Conservation (phyloP, 1,140 invertebrate species). For the Wasmannia auropunctata region DNA sequence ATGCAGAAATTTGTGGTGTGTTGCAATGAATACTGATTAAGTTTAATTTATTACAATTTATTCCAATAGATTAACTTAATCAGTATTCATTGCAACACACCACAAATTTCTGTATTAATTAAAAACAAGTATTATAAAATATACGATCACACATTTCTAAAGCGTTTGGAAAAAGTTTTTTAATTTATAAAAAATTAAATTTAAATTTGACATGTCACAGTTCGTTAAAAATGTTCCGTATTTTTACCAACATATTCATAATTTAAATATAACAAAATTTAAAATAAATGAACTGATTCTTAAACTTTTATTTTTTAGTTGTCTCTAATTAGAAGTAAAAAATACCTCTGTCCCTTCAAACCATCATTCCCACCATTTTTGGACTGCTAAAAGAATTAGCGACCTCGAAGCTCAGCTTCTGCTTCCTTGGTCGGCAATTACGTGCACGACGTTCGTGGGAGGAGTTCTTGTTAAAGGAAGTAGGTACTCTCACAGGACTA, state of each 20-base stretch:
- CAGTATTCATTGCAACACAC: not conserved
- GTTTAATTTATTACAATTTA: not conserved
- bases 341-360: not conserved
- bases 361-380: not conserved
- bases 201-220: not conserved
- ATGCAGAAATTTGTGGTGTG: not conserved
- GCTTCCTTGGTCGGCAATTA: conserved; percentile 56
- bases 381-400: conserved; percentile 49
- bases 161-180: not conserved
- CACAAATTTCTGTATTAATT: not conserved
- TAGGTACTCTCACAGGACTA: not conserved
- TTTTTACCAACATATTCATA: not conserved
- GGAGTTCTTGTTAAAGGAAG: conserved; percentile 53
- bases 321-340: not conserved
- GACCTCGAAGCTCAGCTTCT: conserved; percentile 22
- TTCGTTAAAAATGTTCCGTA: not conserved
- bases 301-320: not conserved
- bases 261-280: not conserved
- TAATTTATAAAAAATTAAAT: not conserved
- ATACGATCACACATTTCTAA: not conserved
- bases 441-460: conserved; percentile 12
- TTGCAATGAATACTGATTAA: not conserved
- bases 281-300: not conserved
- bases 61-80: not conserved
- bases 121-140: not conserved